A percentile compares a stretch with the other conserved stretches of the same genome.
These are phyloP conservation scores for Rhabdomys pumilio DNA, from an alignment of 2,797 vertebrate species.

Conservation along the genomic window DNA sequence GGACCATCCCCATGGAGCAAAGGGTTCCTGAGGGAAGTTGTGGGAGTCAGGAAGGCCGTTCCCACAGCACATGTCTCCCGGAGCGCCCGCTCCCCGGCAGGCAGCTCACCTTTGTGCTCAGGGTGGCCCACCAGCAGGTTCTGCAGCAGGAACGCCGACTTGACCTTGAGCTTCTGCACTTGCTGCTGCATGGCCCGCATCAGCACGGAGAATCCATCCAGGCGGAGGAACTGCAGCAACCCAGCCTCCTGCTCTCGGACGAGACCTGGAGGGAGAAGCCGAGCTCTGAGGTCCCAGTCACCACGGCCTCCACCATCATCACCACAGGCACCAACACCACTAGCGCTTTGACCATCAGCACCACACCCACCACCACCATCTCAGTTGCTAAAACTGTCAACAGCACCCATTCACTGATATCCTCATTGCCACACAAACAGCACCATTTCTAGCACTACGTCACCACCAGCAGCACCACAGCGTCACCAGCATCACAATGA, in stretches of 20 bases:
- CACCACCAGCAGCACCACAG: rapidly evolving
- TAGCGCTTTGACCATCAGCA: neutral
- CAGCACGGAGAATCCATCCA: constrained; percentile 94
- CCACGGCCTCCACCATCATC: neutral
- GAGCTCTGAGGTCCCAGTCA: neutral
- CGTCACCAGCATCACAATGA: neutral
- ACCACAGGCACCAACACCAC: no score
- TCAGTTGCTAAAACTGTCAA: rapidly evolving
- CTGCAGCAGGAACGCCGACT: constrained; percentile 95
- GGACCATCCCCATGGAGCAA: constrained; percentile 95
- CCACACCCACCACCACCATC: neutral
- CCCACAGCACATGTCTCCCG: neutral
- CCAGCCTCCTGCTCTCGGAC: constrained; percentile 94
- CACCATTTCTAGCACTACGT: rapidly evolving
- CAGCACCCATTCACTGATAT: neutral
- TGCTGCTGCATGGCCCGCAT: constrained; percentile 96
- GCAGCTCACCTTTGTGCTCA: constrained; percentile 93
- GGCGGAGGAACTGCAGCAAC: constrained; percentile 92
- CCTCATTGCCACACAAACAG: neutral
- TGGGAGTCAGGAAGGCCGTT: neutral
- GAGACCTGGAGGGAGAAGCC: constrained; percentile 89
- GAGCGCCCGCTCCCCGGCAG: rapidly evolving
- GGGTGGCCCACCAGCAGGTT: constrained; percentile 94
- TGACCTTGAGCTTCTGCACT: constrained; percentile 93
- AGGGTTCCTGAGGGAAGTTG: constrained; percentile 85